phyloP scores from a whole-genome alignment of 2,888 invertebrate species.

The Tromatobia lineatoria region DNA sequence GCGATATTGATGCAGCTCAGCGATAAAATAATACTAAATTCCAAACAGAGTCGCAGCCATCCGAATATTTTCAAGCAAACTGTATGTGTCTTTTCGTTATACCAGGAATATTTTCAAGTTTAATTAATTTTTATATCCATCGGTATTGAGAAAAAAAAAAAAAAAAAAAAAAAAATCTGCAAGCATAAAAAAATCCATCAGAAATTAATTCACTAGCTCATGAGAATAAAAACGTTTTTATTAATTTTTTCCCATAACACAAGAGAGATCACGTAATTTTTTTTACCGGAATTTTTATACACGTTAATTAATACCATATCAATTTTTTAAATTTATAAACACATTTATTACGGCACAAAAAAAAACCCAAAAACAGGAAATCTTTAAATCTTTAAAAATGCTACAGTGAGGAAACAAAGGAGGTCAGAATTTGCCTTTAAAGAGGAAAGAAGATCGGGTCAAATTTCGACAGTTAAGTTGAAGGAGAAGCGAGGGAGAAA shows the following conservation, averaged over 20 bases:
- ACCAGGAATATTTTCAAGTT: too few relatives aligned
- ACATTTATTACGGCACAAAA: background rate
- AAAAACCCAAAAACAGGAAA: background rate
- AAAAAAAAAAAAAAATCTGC: too few relatives aligned
- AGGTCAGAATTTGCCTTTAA: background rate
- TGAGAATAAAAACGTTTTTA: too few relatives aligned
- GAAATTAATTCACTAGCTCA: too few relatives aligned
- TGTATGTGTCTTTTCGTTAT: too few relatives aligned
- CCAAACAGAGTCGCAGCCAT: constrained; percentile 6
- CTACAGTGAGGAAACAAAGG: background rate
- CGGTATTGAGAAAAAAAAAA: background rate
- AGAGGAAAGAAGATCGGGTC: background rate
- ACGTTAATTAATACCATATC: too few relatives aligned
- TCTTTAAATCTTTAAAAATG: background rate
- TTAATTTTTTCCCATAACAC: too few relatives aligned
- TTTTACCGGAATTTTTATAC: too few relatives aligned
- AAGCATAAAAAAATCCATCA: too few relatives aligned
- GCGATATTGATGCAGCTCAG: constrained; percentile 21
- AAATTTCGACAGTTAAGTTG: constrained; percentile 1
- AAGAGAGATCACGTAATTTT: too few relatives aligned
- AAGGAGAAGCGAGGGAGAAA: background rate
- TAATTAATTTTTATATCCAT: too few relatives aligned
- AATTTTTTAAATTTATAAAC: background rate
- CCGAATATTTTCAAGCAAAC: background rate
- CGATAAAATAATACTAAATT: constrained; percentile 9